Conservation (phyloP, 2,888 invertebrate species). For the Dichetophora obliterata region DNA sequence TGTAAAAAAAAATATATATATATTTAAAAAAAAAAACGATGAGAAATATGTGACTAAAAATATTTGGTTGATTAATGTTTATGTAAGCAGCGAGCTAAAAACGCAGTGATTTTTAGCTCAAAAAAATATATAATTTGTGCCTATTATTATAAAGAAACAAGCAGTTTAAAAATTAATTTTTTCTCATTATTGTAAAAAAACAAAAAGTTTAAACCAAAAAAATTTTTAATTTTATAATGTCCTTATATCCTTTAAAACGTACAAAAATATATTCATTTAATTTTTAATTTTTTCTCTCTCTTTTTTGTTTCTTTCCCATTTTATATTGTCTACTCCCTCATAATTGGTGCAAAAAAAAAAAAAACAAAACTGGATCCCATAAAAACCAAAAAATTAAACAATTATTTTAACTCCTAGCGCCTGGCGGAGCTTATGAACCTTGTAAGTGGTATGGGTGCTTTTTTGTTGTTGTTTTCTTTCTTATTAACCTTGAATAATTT, state of each 20-base stretch:
- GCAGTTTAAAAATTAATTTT: too few species aligned
- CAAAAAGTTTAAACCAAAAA: background rate
- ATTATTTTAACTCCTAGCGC: conserved; percentile 62
- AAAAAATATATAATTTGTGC: too few species aligned
- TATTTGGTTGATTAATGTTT: conserved; percentile 31
- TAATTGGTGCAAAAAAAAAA: conserved; percentile 36
- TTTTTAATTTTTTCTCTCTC: conserved; percentile 40
- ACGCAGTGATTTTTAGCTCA: background rate
- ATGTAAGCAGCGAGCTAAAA: background rate
- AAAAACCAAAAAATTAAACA: conserved; percentile 42
- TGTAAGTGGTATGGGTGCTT: conserved; percentile 71
- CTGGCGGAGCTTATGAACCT: conserved; percentile 69
- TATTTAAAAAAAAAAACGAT: conserved; percentile 22
- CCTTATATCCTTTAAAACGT: background rate
- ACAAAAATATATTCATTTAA: conserved; percentile 31
- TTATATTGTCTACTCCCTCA: conserved; percentile 28
- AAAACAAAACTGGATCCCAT: background rate
- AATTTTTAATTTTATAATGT: background rate
- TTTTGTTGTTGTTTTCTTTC: conserved; percentile 46
- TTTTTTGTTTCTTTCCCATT: conserved; percentile 30
- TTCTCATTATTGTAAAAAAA: background rate
- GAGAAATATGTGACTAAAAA: conserved; percentile 24
- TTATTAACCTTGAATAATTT: conserved; percentile 46
- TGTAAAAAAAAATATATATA: conserved; percentile 19
- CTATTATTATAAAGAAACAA: background rate